Conservation (phyloP, 1,140 invertebrate genomes). For the Samia ricini region DNA sequence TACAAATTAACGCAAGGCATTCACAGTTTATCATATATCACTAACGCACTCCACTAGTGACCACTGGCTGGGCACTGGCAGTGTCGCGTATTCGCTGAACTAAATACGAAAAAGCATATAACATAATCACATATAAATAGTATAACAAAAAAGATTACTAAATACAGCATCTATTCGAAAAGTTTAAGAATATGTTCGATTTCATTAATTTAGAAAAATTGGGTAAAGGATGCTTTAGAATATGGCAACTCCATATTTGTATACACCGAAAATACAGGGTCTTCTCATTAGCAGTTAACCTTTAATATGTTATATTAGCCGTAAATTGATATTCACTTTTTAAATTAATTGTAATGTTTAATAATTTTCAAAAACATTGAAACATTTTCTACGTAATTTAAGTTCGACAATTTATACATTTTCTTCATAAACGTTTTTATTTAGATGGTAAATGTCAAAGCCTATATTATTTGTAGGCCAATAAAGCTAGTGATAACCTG, state of each 20-base stretch:
- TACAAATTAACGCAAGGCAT: constrained; percentile 28
- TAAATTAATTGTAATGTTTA: no score
- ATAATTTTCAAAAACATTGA: no score
- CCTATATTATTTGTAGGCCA: no score
- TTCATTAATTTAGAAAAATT: neutral
- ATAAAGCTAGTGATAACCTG: no score
- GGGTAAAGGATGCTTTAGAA: neutral
- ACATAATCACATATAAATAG: neutral
- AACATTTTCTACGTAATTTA: no score
- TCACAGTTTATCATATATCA: constrained; percentile 34
- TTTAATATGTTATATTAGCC: no score
- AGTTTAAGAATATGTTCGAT: neutral
- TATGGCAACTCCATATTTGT: neutral
- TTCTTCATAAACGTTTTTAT: no score
- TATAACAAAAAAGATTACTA: constrained; percentile 14
- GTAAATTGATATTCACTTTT: no score
- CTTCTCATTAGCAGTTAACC: no score
- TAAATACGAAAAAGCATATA: neutral
- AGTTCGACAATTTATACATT: no score
- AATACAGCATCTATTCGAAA: neutral
- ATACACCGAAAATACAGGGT: no score
- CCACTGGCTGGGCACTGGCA: neutral
- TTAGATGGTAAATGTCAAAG: no score
- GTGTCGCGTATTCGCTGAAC: neutral
- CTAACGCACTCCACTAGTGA: constrained; percentile 1